Evolutionary conservation across 2,113 vertebrate species (phyloP).

Genomic region (Pavo muticus): DNA sequence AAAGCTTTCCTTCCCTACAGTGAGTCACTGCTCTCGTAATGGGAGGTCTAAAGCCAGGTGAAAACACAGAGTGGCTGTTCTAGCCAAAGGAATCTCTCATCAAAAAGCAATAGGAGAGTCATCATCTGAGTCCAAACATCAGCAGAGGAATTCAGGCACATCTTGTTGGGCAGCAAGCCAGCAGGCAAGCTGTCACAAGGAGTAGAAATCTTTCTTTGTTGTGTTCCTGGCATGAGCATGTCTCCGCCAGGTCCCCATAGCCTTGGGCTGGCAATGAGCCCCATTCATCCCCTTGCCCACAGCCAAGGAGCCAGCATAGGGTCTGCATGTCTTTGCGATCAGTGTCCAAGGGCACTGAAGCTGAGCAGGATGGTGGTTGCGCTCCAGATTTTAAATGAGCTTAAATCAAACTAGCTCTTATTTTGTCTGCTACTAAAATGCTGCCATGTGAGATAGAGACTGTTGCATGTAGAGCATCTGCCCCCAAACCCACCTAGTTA

Average conservation of each 20-base stretch:
- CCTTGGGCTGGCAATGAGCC: neutral
- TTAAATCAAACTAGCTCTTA: neutral
- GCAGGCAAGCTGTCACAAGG: rapidly evolving
- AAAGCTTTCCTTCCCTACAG: neutral
- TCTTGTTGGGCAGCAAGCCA: neutral
- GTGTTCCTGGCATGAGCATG: rapidly evolving
- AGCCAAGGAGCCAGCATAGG: neutral
- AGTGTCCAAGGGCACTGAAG: neutral
- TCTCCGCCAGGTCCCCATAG: neutral
- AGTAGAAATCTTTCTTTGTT: neutral
- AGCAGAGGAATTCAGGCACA: neutral
- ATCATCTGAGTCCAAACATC: neutral
- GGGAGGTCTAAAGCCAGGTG: neutral
- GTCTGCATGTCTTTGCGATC: rapidly evolving
- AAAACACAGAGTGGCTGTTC: neutral
- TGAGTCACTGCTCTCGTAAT: neutral
- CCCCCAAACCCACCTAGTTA: neutral
- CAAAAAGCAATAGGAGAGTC: neutral
- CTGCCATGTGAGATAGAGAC: rapidly evolving
- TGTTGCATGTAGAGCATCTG: rapidly evolving
- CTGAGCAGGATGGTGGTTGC: neutral
- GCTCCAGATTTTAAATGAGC: rapidly evolving
- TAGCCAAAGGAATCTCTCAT: neutral
- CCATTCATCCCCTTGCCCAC: too few species aligned
- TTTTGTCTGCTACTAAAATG: neutral